Conservation (phyloP, 37 sponge, comb jelly and placozoan species). For the Theonella swinhoei region DNA sequence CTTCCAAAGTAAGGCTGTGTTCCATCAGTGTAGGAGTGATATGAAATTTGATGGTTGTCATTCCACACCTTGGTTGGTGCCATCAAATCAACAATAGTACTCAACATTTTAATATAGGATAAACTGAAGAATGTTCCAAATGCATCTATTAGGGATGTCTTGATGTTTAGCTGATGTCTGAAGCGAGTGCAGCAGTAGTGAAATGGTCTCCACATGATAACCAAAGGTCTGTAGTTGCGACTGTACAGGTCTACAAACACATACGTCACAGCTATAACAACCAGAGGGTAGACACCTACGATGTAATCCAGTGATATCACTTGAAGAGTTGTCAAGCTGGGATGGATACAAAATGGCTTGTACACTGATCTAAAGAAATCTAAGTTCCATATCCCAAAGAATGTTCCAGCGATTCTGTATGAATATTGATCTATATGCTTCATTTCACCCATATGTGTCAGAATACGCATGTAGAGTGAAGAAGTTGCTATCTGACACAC, state of each 20-base stretch:
- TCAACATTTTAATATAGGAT: slow-evolving; percentile 20
- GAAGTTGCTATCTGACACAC: not conserved
- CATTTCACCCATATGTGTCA: not conserved
- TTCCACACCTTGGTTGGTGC: slow-evolving; percentile 4
- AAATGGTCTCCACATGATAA: slow-evolving; percentile 13
- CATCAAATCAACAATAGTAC: slow-evolving; percentile 16
- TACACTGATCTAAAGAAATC: slow-evolving; percentile 38
- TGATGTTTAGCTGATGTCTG: slow-evolving; percentile 2
- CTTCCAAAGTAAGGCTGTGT: slow-evolving; percentile 4
- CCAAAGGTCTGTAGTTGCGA: not conserved
- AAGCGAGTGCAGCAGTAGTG: not conserved
- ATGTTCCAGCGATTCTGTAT: not conserved
- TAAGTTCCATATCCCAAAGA: slow-evolving; percentile 38
- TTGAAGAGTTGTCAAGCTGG: slow-evolving; percentile 6
- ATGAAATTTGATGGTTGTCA: not conserved
- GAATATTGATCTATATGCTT: not conserved
- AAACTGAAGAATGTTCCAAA: slow-evolving; percentile 40
- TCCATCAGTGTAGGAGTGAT: slow-evolving; percentile 12
- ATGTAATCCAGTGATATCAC: slow-evolving; percentile 9
- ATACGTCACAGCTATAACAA: slow-evolving; percentile 9
- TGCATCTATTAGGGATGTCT: slow-evolving; percentile 32
- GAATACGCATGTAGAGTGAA: not conserved
- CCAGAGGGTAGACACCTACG: slow-evolving; percentile 32
- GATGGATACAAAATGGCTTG: not conserved
- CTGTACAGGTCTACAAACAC: slow-evolving; percentile 11